Percentiles rank a stretch among this genome's conserved stretches.
Conservation (phyloP, 2,113 vertebrate species). For the Cyprinodon tularosa region DNA sequence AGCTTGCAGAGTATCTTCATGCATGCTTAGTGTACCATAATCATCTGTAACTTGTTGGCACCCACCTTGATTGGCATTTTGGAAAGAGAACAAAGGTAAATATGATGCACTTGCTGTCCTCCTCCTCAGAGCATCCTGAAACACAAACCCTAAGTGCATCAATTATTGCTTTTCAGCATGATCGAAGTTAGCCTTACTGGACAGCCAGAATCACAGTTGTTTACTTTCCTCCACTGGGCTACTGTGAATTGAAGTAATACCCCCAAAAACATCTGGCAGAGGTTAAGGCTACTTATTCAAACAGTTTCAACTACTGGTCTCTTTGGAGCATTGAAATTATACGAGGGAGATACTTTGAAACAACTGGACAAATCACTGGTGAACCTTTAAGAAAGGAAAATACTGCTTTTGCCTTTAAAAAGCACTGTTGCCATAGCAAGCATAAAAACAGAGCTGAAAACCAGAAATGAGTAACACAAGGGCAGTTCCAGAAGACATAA, state of each 20-base stretch:
- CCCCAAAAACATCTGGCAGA: conserved; percentile 47
- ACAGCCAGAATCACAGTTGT: conserved; percentile 27
- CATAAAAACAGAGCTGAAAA: conserved; percentile 5
- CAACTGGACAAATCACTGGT: not conserved
- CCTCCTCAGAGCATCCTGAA: conserved; percentile 41
- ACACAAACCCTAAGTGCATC: conserved; percentile 32
- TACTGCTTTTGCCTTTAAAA: not conserved
- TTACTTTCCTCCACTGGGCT: conserved; percentile 63
- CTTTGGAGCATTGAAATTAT: conserved; percentile 1
- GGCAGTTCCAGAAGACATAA: conserved; percentile 10
- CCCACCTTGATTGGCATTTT: conserved; percentile 19
- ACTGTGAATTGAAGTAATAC: conserved; percentile 58
- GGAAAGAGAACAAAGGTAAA: conserved; percentile 44
- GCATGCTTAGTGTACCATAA: conserved; percentile 48
- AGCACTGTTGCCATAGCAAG: not conserved
- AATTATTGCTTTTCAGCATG: conserved; percentile 36
- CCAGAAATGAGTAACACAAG: conserved; percentile 10
- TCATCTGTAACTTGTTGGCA: conserved; percentile 37
- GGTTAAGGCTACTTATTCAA: conserved; percentile 47
- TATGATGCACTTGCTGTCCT: conserved; percentile 35
- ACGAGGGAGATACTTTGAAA: not conserved
- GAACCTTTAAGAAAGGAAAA: conserved; percentile 2
- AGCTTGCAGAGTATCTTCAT: not conserved
- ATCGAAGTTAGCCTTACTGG: conserved; percentile 40
- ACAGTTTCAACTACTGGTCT: conserved; percentile 22